Conservation (phyloP, 1,140 invertebrate species). For the Diuraphis noxia region DNA sequence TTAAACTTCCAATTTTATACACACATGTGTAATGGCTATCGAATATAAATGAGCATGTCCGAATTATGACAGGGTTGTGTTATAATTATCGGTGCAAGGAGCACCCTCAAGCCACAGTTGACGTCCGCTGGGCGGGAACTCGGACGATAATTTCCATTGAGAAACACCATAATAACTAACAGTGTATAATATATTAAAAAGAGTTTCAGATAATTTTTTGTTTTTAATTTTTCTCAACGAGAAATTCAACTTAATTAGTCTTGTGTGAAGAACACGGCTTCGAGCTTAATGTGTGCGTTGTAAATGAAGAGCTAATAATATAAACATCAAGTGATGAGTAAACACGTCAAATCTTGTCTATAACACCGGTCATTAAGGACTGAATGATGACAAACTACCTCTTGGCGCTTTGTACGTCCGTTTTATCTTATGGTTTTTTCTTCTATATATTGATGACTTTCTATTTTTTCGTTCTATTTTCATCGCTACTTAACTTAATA, state of each 20-base stretch:
- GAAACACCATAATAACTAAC: not conserved
- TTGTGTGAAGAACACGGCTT: not conserved
- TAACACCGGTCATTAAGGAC: constrained; percentile 42
- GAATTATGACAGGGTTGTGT: constrained; percentile 49
- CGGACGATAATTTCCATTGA: constrained; percentile 28
- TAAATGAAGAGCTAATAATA: not conserved
- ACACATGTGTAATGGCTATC: not conserved
- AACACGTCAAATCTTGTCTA: constrained; percentile 41
- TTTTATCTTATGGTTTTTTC: constrained; percentile 10
- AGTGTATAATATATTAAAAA: constrained; percentile 10
- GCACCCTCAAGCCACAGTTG: constrained; percentile 28
- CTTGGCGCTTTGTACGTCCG: constrained; percentile 38
- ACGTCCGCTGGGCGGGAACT: constrained; percentile 20
- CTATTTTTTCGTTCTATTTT: not conserved
- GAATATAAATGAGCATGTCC: constrained; percentile 24
- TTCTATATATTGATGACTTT: not conserved
- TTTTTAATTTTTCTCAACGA: constrained; percentile 18
- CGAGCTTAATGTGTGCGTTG: not conserved
- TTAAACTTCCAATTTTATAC: not conserved
- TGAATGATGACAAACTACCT: constrained; percentile 45
- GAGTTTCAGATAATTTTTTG: constrained; percentile 2
- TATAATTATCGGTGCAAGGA: constrained; percentile 34
- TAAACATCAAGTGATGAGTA: constrained; percentile 45
- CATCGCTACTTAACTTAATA: not conserved
- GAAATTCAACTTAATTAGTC: constrained; percentile 42